Percentiles rank a stretch among this genome's conserved stretches.
Conservation (phyloP, 2,797 vertebrate genomes). For the Anguilla anguilla region DNA sequence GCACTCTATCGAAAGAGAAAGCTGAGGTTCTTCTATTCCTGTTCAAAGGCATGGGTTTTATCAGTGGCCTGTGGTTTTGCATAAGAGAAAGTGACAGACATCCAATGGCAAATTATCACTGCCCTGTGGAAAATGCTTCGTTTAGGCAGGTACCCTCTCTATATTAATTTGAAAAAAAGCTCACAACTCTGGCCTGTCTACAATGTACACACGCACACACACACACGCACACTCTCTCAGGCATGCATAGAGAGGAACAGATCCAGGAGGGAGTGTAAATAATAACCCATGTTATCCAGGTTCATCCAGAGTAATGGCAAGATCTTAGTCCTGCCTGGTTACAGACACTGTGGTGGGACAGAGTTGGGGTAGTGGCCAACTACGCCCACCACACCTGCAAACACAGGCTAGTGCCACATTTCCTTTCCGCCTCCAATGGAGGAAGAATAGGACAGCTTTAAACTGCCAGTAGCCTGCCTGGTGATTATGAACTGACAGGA, state of each 20-base stretch:
- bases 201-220: neutral
- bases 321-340: neutral
- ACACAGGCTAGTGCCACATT: neutral
- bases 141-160: slow-evolving; percentile 15
- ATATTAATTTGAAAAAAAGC: slow-evolving; percentile 29
- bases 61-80: neutral
- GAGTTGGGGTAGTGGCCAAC: neutral
- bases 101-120: slow-evolving; percentile 2
- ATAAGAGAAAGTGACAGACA: neutral
- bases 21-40: neutral
- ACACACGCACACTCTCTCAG: neutral
- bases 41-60: neutral
- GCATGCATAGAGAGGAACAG: neutral
- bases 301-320: neutral
- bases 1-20: neutral
- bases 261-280: neutral
- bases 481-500: slow-evolving; percentile 15
- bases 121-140: slow-evolving; percentile 6
- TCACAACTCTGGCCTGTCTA: neutral
- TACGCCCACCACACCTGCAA: slow-evolving; percentile 20
- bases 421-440: neutral
- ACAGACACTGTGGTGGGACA: neutral
- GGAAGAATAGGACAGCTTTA: neutral
- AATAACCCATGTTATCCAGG: neutral
- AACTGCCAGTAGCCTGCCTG: neutral